phyloP scores from a whole-genome alignment of 2,797 vertebrate species.

The Dendrocincla tyrannina region DNA sequence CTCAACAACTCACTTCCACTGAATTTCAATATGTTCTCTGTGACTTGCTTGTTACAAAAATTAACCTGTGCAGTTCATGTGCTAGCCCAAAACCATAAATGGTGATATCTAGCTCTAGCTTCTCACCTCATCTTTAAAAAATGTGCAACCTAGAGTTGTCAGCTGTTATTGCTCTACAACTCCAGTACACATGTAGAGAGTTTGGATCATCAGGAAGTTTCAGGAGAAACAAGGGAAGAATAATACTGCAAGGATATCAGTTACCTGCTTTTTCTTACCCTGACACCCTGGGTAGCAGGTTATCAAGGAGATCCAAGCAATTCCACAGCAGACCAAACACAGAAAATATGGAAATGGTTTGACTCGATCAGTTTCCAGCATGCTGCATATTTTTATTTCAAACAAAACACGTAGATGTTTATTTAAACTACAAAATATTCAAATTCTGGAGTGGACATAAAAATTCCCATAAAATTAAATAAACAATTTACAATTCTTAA shows the following conservation, averaged over 20 bases:
- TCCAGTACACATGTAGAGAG: background rate
- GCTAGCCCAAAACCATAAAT: background rate
- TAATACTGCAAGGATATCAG: background rate
- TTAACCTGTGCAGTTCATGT: fast-evolving
- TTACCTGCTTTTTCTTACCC: background rate
- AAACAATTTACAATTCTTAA: background rate
- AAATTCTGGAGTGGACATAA: background rate
- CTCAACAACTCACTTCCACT: background rate
- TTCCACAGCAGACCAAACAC: background rate
- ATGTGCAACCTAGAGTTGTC: fast-evolving
- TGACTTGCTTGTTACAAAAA: background rate
- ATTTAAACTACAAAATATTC: background rate
- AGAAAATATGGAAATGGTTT: background rate
- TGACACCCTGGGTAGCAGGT: background rate
- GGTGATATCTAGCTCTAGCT: background rate
- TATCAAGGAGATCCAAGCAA: background rate
- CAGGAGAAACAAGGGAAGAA: background rate
- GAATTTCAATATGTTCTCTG: background rate
- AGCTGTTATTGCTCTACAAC: background rate
- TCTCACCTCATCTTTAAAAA: background rate
- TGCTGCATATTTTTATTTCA: background rate
- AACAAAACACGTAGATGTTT: background rate
- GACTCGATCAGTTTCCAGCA: background rate
- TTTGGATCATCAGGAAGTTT: background rate
- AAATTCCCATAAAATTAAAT: background rate